Evolutionary conservation across 1,140 invertebrate species (phyloP), one percentile per base, ranked within the genome.

Genomic region (Hormaphis cornu): DNA sequence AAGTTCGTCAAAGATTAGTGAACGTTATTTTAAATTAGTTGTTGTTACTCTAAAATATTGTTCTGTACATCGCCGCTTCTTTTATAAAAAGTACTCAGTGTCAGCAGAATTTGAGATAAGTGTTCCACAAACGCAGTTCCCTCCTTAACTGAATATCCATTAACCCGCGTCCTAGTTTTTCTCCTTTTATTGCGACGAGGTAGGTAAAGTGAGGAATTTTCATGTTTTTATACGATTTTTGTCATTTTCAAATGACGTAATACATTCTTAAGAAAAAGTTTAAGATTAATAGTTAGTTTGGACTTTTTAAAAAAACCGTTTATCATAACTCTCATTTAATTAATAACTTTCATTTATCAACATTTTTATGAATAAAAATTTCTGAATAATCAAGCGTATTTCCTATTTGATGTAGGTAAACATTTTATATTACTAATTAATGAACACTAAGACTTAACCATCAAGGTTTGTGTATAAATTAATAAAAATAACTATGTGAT

Each of bases 201-300:
- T 22, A 35, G 22, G 33, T 12, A 12, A 22, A 56, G 53, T 30
- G n/a, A 20, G 52, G 53, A 37, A 22, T 56, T 37, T 56, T 56
- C 20, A 58, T 58, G 54, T 40, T 58, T 58, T 26, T 40, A 58
- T 58, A 58, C 54, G 14, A 14, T 58, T 40, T 58, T 58, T 40
- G 35, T 37, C 14, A 20, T 40, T 24, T 22, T 40, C 40, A n/a
- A 58, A 58, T n/a, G 54, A 58, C 35, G 10, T 24, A 58, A 58
- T 58, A 58, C 14, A 22, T 58, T 24, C 20, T 37, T 37, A 24
- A 58, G 35, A 58, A 58, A 58, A 58, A 40, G 54, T 58, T 58
- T 58, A 58, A 58, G 54, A 58, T 58, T 58, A 58, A 58, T 58
- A 58, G 35, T 40, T 26, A 37, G 33, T 58, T 58, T 20, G 33